A percentile compares a stretch with the other conserved stretches of the same genome.
These are phyloP conservation scores for Geotrupes spiniger DNA, from an alignment of 2,888 invertebrate genomes.

Conservation along the genomic window DNA sequence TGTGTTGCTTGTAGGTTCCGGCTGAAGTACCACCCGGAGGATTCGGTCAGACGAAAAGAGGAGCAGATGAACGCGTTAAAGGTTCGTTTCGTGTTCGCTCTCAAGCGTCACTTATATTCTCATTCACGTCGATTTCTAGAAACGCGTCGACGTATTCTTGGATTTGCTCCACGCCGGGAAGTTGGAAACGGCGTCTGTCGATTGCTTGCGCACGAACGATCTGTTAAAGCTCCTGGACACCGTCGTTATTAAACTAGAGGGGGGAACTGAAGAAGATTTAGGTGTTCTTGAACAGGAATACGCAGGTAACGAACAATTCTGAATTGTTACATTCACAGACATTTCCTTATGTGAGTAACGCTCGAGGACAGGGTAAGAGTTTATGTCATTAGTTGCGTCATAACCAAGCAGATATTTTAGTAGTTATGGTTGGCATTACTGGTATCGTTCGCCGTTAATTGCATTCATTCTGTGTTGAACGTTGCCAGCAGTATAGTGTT, in stretches of 20 bases:
- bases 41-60: conserved; percentile 84
- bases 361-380: too few species aligned
- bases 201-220: conserved; percentile 78
- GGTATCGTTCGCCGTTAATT: too few species aligned
- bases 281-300: conserved; percentile 75
- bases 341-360: too few species aligned
- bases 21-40: conserved; percentile 97
- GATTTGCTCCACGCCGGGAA: conserved; percentile 74
- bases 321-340: too few species aligned
- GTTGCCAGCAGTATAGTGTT: too few species aligned
- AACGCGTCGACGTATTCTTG: conserved; percentile 84
- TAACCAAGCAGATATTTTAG: too few species aligned
- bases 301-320: conserved; percentile 38
- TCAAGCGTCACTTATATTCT: neutral
- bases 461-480: too few species aligned
- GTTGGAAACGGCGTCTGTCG: conserved; percentile 76
- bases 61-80: conserved; percentile 79
- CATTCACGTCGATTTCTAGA: conserved; percentile 52
- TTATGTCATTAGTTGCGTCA: too few species aligned
- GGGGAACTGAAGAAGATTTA: conserved; percentile 85
- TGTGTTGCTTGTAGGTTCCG: conserved; percentile 79
- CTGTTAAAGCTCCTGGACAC: conserved; percentile 89
- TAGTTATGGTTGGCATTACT: too few species aligned
- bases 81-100: conserved; percentile 52
- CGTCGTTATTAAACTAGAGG: conserved; percentile 95